phyloP scores from a whole-genome alignment of 35 echinoderm and acorn worm genomes.

The Heliocidaris tuberculata region DNA sequence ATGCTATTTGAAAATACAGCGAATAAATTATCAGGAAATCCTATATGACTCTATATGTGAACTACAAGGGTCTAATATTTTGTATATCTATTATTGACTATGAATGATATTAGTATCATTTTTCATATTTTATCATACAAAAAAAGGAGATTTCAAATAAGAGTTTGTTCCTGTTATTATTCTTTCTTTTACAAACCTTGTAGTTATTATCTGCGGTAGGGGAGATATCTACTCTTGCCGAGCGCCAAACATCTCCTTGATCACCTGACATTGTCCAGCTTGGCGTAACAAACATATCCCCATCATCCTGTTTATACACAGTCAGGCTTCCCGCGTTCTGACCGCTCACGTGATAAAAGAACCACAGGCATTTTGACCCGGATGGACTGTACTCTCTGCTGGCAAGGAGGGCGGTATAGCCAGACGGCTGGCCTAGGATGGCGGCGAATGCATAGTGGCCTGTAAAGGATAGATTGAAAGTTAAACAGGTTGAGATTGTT shows the following conservation, averaged over 20 bases:
- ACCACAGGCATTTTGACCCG: slow-evolving; percentile 65
- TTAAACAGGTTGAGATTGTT: no score
- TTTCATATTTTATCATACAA: no score
- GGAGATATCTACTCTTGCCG: slow-evolving; percentile 53
- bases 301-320: slow-evolving; percentile 81
- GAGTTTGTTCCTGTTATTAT: no score
- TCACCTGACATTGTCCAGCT: slow-evolving; percentile 77
- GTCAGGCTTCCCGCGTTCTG: slow-evolving; percentile 62
- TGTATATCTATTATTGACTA: no score
- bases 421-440: background rate
- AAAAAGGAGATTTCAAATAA: no score
- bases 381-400: background rate
- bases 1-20: no score
- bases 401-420: slow-evolving; percentile 17
- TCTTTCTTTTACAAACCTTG: slow-evolving; percentile 6
- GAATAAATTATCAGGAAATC: no score
- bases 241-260: slow-evolving; percentile 83
- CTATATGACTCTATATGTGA: no score
- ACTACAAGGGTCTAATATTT: no score
- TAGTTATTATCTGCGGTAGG: slow-evolving; percentile 48
- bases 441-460: slow-evolving; percentile 7
- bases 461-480: background rate
- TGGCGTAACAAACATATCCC: slow-evolving; percentile 74
- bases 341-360: slow-evolving; percentile 88
- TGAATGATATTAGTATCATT: no score